Conservation (phyloP, 2,888 invertebrate species). For the Salpingus planirostris region DNA sequence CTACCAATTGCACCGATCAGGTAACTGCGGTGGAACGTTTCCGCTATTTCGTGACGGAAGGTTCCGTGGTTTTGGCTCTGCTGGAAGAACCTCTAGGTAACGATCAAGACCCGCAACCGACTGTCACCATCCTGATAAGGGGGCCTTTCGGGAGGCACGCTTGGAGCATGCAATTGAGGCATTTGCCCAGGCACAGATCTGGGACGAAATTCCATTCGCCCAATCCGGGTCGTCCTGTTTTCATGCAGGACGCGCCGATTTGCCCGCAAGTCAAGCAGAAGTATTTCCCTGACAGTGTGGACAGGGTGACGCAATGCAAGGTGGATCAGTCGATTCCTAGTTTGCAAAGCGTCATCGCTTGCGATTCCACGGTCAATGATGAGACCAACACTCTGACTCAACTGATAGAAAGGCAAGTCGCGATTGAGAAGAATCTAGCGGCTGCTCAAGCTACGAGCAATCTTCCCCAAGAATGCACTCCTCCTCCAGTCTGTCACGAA, state of each 20-base stretch:
- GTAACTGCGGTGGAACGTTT: constrained; percentile 61
- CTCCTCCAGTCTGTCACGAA: constrained; percentile 78
- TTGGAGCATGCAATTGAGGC: constrained; percentile 85
- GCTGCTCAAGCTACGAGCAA: constrained; percentile 20
- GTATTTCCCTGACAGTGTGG: constrained; percentile 73
- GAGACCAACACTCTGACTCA: constrained; percentile 59
- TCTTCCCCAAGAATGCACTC: constrained; percentile 59
- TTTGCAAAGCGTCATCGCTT: constrained; percentile 65
- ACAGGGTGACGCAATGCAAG: constrained; percentile 69
- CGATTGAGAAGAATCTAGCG: constrained; percentile 32
- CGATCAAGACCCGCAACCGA: constrained; percentile 79
- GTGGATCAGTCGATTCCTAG: constrained; percentile 89
- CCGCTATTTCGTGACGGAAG: constrained; percentile 86
- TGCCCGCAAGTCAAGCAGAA: constrained; percentile 61
- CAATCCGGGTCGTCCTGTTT: constrained; percentile 63
- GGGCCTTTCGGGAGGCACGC: constrained; percentile 92
- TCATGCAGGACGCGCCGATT: constrained; percentile 61
- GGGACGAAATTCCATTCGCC: constrained; percentile 56
- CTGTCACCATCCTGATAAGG: constrained; percentile 78
- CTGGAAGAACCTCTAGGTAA: constrained; percentile 88
- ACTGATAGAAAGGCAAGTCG: constrained; percentile 62
- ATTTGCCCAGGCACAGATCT: constrained; percentile 75
- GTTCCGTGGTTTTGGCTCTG: constrained; percentile 77
- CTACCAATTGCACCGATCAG: constrained; percentile 42
- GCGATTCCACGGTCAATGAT: constrained; percentile 42